Evolutionary conservation across 2,797 vertebrate genomes (phyloP).

Genomic region (Erpetoichthys calabaricus): DNA sequence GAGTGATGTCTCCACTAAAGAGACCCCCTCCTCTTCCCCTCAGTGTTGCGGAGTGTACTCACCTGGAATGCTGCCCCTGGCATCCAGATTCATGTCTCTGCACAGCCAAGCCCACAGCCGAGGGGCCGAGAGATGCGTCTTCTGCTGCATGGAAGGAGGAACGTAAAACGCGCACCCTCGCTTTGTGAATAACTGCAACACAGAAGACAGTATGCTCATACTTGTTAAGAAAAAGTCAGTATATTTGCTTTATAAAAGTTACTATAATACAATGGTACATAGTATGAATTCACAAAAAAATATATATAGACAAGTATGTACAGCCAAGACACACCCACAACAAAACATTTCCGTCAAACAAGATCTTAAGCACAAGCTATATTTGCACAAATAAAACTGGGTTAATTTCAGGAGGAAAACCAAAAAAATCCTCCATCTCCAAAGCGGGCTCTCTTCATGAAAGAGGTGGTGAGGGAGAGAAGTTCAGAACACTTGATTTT

Average conservation of each 20-base stretch:
- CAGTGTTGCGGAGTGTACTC: no score
- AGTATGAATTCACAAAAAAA: conserved; percentile 72
- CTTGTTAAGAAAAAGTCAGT: conserved; percentile 75
- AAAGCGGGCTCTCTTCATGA: conserved; percentile 37
- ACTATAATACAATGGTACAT: conserved; percentile 82
- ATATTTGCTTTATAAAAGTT: conserved; percentile 84
- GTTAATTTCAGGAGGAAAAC: conserved; percentile 33
- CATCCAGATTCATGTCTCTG: no score
- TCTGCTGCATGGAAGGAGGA: no score
- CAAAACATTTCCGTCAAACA: conserved; percentile 61
- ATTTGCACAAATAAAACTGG: conserved; percentile 46
- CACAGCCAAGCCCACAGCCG: no score
- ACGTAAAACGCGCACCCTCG: conserved; percentile 1
- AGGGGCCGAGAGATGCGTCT: no score
- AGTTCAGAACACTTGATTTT: conserved; percentile 19
- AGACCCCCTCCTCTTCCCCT: no score
- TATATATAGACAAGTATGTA: conserved; percentile 70
- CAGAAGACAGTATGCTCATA: conserved; percentile 35
- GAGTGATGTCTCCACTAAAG: no score
- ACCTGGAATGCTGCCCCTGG: no score
- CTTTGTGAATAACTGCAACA: background rate
- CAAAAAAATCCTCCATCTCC: conserved; percentile 40
- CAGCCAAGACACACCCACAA: conserved; percentile 69
- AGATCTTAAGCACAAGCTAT: conserved; percentile 50
- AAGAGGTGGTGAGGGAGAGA: conserved; percentile 15